These are phyloP conservation scores for Mesochorus sp. DNA, from an alignment of 2,888 invertebrate species.

Conservation along the genomic window DNA sequence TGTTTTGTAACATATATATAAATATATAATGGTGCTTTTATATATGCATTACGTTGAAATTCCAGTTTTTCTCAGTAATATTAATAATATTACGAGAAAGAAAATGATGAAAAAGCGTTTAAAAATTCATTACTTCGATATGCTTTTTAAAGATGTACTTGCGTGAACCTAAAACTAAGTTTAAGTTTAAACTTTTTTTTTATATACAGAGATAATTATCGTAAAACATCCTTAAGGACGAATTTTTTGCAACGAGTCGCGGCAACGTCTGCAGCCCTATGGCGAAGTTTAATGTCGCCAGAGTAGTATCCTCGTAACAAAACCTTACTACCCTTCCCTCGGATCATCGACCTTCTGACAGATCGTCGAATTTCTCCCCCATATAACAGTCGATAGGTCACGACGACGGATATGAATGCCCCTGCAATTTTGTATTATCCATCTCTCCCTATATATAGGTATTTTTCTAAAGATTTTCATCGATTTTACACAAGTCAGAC, in stretches of 20 bases:
- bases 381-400: not conserved
- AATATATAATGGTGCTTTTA: not conserved
- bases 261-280: not conserved
- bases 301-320: not conserved
- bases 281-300: slow-evolving; percentile 4
- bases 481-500: not conserved
- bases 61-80: no score
- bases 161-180: no score
- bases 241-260: no score
- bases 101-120: slow-evolving; percentile 10
- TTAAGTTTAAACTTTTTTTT: no score
- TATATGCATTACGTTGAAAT: not conserved
- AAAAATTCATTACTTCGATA: not conserved
- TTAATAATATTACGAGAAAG: not conserved
- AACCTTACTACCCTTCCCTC: slow-evolving; percentile 24
- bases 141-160: not conserved
- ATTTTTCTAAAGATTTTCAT: not conserved
- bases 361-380: slow-evolving; percentile 6
- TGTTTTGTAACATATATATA: not conserved
- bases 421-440: not conserved
- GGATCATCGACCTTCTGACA: slow-evolving; percentile 23
- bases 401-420: not conserved
- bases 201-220: no score
- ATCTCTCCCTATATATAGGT: not conserved
- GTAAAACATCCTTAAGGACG: no score